Evolutionary conservation across 2,113 vertebrate species (phyloP).

Genomic region (Crypturellus undulatus): DNA sequence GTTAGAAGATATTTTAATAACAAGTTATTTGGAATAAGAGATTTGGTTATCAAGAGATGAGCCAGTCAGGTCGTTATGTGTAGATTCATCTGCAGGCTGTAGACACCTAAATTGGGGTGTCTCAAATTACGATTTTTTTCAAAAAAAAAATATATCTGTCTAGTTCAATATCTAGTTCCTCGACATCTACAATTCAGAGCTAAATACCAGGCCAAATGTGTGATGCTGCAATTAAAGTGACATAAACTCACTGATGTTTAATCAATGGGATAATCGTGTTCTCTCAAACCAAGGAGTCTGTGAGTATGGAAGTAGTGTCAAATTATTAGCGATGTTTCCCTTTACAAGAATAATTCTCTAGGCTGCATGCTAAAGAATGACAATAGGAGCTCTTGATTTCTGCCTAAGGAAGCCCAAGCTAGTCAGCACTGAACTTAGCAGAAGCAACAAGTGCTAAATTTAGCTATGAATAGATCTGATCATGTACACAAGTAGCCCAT

Average conservation of each 20-base stretch:
- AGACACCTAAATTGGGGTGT: background rate
- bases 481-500: background rate
- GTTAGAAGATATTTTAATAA: background rate
- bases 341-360: background rate
- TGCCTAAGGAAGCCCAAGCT: background rate
- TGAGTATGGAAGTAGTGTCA: background rate
- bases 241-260: background rate
- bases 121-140: background rate
- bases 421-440: background rate
- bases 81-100: background rate
- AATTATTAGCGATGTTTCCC: background rate
- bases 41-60: background rate
- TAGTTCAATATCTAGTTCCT: conserved; percentile 38
- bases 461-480: background rate
- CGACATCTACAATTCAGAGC: background rate
- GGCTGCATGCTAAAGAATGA: background rate
- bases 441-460: background rate
- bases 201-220: background rate
- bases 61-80: background rate
- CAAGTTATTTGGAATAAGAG: background rate
- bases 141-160: conserved; percentile 32
- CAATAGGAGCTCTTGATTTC: background rate
- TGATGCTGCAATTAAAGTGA: conserved; percentile 16
- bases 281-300: background rate
- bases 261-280: background rate